These are phyloP conservation scores for Micropoecilia bifurca DNA, from an alignment of 2,797 vertebrate species.

Conservation along the genomic window DNA sequence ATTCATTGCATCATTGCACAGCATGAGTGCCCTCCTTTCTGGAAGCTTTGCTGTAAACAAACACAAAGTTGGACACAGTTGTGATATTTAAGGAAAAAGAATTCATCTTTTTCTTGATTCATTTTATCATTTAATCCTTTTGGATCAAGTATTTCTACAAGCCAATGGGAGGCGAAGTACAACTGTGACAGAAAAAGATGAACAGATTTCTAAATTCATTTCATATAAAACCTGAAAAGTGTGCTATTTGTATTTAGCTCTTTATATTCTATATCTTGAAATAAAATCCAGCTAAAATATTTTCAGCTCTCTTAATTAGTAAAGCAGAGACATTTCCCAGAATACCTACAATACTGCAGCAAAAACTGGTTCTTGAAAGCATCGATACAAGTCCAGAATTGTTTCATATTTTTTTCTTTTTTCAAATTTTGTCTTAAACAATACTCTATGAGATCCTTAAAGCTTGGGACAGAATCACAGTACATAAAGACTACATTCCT, in stretches of 20 bases:
- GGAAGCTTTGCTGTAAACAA: background rate
- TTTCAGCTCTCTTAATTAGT: background rate
- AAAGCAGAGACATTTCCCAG: background rate
- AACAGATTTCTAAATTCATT: background rate
- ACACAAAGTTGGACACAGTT: background rate
- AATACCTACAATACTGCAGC: background rate
- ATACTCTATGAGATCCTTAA: background rate
- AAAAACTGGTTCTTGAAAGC: background rate
- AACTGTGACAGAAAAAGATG: background rate
- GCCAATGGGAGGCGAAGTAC: background rate
- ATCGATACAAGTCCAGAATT: background rate
- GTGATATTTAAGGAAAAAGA: background rate
- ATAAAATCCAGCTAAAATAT: background rate
- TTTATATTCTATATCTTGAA: background rate
- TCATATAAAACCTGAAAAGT: background rate
- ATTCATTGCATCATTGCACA: background rate
- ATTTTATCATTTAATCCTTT: background rate
- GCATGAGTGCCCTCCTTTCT: background rate
- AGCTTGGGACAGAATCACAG: background rate
- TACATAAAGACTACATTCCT: background rate
- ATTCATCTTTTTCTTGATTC: background rate
- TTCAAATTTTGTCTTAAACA: background rate
- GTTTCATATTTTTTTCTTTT: background rate
- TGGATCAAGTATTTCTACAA: background rate
- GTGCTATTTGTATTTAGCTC: background rate